Percentiles rank a stretch among this genome's conserved stretches.
These are phyloP conservation scores for Crotalus helleri DNA, from an alignment of 2,113 vertebrate genomes.

Conservation along the genomic window DNA sequence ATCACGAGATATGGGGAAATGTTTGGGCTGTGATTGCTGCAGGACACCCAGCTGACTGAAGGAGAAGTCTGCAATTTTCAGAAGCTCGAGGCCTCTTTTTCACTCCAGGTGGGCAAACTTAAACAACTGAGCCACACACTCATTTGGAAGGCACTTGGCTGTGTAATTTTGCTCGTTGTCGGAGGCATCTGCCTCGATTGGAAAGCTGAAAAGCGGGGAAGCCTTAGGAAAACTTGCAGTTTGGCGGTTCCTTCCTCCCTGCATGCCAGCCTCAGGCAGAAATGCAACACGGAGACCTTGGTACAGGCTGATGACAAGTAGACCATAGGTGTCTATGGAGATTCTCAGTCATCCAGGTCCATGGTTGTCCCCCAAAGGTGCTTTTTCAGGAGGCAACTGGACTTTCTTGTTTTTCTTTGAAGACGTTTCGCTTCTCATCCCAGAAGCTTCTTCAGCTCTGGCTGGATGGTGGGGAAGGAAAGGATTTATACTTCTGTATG, in stretches of 20 bases:
- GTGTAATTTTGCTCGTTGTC: not conserved
- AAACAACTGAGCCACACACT: not conserved
- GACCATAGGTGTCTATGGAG: not conserved
- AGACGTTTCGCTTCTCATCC: no score
- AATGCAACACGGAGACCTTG: not conserved
- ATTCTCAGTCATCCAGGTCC: not conserved
- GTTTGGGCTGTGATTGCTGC: not conserved
- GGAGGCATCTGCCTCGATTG: not conserved
- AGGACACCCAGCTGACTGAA: conserved; percentile 1
- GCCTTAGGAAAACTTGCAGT: not conserved
- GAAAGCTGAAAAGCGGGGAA: not conserved
- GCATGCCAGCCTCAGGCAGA: not conserved
- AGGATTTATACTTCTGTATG: no score
- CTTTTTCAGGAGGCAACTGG: no score
- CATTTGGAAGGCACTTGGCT: not conserved
- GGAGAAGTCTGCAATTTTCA: not conserved
- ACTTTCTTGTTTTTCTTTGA: no score
- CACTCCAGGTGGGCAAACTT: not conserved
- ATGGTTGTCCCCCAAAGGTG: not conserved
- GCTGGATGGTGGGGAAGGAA: no score
- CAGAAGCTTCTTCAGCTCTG: no score
- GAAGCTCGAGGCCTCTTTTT: not conserved
- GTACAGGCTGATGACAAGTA: no score
- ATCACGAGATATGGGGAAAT: not conserved
- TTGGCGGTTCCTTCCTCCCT: not conserved